Conservation (phyloP, 2,888 invertebrate species). For the Cremastinae sp. region DNA sequence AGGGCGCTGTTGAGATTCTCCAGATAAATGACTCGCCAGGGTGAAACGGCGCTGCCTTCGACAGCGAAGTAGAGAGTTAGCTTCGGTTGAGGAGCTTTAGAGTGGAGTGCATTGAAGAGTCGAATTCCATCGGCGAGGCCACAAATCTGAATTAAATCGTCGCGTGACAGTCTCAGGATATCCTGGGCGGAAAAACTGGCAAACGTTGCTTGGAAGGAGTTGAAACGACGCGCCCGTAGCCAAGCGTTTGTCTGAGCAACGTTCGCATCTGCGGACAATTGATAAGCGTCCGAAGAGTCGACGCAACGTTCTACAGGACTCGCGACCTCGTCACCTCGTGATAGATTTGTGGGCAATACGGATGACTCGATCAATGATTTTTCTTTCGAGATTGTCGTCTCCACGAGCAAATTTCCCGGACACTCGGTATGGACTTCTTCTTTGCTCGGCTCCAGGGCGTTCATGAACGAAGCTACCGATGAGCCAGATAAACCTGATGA, state of each 20-base stretch:
- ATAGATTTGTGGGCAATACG: not conserved
- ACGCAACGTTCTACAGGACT: constrained; percentile 49
- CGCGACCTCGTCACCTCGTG: constrained; percentile 67
- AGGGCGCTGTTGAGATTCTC: constrained; percentile 75
- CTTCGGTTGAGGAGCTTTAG: constrained; percentile 88
- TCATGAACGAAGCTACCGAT: constrained; percentile 68
- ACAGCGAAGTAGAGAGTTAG: constrained; percentile 91
- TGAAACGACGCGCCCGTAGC: constrained; percentile 90
- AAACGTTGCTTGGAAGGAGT: constrained; percentile 88
- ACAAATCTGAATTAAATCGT: constrained; percentile 96
- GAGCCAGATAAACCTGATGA: constrained; percentile 68
- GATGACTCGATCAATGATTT: constrained; percentile 10
- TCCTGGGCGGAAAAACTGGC: constrained; percentile 94
- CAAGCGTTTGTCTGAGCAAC: constrained; percentile 89
- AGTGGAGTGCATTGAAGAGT: constrained; percentile 93
- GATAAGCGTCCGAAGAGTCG: constrained; percentile 19
- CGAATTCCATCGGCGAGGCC: constrained; percentile 96
- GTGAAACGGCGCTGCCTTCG: constrained; percentile 83
- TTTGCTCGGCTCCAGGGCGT: constrained; percentile 67
- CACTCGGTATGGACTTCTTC: constrained; percentile 62
- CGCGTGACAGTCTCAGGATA: constrained; percentile 92
- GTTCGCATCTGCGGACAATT: constrained; percentile 85
- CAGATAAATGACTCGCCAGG: constrained; percentile 92
- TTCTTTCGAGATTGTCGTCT: constrained; percentile 18
- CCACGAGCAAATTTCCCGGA: not conserved